Evolutionary conservation across 2,888 invertebrate genomes (phyloP), one percentile per base, ranked within the genome.

Genomic region (Busseola fusca): DNA sequence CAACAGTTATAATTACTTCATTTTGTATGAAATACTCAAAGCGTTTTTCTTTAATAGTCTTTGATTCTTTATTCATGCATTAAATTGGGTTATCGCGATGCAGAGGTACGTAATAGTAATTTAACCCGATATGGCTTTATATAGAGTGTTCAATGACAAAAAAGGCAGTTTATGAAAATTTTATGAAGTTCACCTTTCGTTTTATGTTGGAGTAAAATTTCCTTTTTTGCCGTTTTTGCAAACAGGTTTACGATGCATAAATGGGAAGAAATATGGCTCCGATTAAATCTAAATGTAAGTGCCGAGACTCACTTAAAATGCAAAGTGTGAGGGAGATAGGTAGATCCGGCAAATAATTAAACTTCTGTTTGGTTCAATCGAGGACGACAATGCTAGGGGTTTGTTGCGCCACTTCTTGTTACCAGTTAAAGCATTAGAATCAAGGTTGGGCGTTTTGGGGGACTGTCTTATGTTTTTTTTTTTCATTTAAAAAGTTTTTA

Each of bases 51-150:
- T 42, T 30, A 21, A 48, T 57, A 14, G 14, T 42, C 4, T 25
- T 18, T 68, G 25, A 42, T 63, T 63, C 42, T 67, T 74, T 70
- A 37, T 68, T 57, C 63, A 37, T 72, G 58, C 56, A 57, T 69
- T 30, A 34, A 82, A 76, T 68, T 67, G 50, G 62, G 64, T 76
- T 79, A 76, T 72, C 71, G 57, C 25, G 60, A 73, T 67, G 37
- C 63, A 62, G 56, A 63, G 45, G 57, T 59, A 62, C 66, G 34
- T 34, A 4, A 34, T 34, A 52, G 48, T 74, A 76, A 73, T 57
- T 67, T 58, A 60, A 64, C 59, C 16, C 48, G 60, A 59, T 69
- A 76, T 64, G 50, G 27, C 21, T 70, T 25, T 52, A 56, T 48
- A 52, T 25, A 30, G 3, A 21, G 14, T 60, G 37, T 60, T 60